Conservation (phyloP, 1,140 invertebrate genomes). For the Mesaphorura yosii region DNA sequence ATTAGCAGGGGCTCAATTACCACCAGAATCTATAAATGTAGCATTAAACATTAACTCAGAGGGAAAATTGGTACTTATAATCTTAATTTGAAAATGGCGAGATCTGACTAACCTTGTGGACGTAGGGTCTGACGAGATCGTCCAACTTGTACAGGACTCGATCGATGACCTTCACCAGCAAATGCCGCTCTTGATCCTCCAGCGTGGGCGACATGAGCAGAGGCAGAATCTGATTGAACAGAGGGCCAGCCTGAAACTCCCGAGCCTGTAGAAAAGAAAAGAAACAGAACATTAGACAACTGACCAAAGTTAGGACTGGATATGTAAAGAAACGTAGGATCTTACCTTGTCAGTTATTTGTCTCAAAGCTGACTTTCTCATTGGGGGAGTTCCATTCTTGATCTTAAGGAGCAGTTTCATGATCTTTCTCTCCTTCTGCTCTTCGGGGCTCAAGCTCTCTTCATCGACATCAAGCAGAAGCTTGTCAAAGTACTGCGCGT, state of each 20-base stretch:
- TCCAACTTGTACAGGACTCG: conserved; percentile 97
- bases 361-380: conserved; percentile 92
- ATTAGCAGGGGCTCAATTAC: conserved; percentile 98
- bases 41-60: conserved; percentile 28
- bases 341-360: conserved; percentile 89
- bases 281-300: background rate
- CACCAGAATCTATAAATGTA: conserved; percentile 64
- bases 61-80: background rate
- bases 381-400: conserved; percentile 98
- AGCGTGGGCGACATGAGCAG: conserved; percentile 97
- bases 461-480: conserved; percentile 95
- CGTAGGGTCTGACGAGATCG: conserved; percentile 95
- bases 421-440: conserved; percentile 96
- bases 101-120: conserved; percentile 68
- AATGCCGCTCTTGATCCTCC: conserved; percentile 97
- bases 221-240: conserved; percentile 98
- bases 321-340: background rate
- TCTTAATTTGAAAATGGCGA: conserved; percentile 9
- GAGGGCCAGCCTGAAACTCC: conserved; percentile 93
- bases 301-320: background rate
- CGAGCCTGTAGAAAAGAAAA: conserved; percentile 46
- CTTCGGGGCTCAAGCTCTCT: conserved; percentile 84
- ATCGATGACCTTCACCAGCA: conserved; percentile 99
- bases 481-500: conserved; percentile 99
- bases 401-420: conserved; percentile 98